phyloP scores from a whole-genome alignment of 2,797 vertebrate species.

The Echeneis naucrates region DNA sequence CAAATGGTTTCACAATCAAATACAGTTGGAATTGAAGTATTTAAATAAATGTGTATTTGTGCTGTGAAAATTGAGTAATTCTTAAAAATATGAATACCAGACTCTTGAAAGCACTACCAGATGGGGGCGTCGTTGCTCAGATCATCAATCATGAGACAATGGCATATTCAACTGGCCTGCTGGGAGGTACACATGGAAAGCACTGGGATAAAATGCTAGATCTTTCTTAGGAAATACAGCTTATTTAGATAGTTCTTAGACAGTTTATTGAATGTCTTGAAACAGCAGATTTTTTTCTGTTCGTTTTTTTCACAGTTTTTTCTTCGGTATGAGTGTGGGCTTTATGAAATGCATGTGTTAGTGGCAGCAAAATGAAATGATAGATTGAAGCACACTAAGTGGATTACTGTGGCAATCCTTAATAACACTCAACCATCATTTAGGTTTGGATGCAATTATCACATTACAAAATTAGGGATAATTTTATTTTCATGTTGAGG shows the following conservation, averaged over 20 bases:
- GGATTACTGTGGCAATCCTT: constrained; percentile 46
- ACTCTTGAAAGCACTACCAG: constrained; percentile 40
- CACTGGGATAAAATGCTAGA: not conserved
- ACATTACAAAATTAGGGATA: constrained; percentile 38
- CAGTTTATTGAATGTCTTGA: not conserved
- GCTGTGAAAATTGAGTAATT: not conserved
- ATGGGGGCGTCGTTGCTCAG: constrained; percentile 52
- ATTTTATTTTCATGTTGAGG: constrained; percentile 62
- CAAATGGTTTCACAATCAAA: too few species aligned
- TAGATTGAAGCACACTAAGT: constrained; percentile 55
- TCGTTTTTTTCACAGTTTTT: not conserved
- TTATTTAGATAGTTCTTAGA: too few species aligned
- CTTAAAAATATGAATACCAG: too few species aligned
- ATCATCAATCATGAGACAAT: constrained; percentile 2
- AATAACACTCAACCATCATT: constrained; percentile 57
- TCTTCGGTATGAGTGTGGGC: not conserved
- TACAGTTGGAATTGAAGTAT: not conserved
- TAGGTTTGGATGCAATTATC: constrained; percentile 48
- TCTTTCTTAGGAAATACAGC: too few species aligned
- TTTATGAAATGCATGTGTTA: not conserved
- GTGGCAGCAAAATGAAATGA: constrained; percentile 30
- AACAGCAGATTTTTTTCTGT: not conserved
- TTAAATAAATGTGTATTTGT: not conserved
- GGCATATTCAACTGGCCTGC: not conserved
- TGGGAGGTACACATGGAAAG: not conserved